Base-by-base conservation (phyloP, 2,888 invertebrate species). In the Caenorhabditis angaria region DNA sequence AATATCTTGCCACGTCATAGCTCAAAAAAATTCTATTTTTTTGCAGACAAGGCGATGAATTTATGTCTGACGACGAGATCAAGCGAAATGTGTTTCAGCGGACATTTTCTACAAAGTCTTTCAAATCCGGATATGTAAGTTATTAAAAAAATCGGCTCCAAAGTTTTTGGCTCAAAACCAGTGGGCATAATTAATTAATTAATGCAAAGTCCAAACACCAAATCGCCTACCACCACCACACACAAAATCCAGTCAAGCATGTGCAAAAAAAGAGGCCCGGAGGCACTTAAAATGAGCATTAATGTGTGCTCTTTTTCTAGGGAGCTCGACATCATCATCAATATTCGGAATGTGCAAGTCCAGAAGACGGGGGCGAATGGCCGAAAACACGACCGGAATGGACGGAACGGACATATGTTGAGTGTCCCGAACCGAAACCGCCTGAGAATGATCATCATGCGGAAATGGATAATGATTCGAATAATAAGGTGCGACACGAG, bases 321-420 rank as follows among this genome's bases (percentile, higher is more conserved):
- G 78, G 78, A 22, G 68, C 76, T 57, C 65, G 71, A n/a, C n/a
- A n/a, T 25, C 67, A 72, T 53, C 77, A 71, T 53, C 72, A 75
- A 50, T 76, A 73, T 60, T 76, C 77, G 22, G 77, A 72, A 25
- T 80, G 80, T 48, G 76, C 76, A 14, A 77, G 77, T 14, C 80
- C 80, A 0, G 80, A 77, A 32, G 80, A 80, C 20, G 76, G 73
- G 1, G 77, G 65, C 10, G 74, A 74, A 29, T 77, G 74, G 77
- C 71, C 72, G 14, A 69, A 65, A 28, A 58, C 64, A 1, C 27
- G 69, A 25, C 61, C 71, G 0, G 65, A 66, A 32, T 77, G 77
- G 74, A 76, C 80, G 2, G 80, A 78, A 51, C 63, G 81, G 51
- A 83, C 82, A 10, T 84, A 82, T 64, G 80, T 82, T 22, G 83